Evolutionary conservation across 2,888 invertebrate species (phyloP).

Genomic region (Abrostola triplasia): DNA sequence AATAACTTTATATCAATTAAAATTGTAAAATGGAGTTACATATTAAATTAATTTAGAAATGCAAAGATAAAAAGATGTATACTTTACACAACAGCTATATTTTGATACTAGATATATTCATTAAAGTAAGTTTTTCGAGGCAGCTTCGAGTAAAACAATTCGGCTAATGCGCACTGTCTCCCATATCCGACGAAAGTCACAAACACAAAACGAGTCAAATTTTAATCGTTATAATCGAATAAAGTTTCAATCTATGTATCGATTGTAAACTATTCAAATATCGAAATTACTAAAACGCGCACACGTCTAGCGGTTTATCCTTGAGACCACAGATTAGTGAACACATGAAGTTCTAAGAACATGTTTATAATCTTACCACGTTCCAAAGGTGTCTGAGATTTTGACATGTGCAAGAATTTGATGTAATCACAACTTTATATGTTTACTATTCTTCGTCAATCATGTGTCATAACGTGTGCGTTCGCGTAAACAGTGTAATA

Average conservation of each 20-base stretch:
- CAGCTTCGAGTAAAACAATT: slow-evolving; percentile 11
- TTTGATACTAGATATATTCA: neutral
- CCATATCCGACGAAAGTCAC: slow-evolving; percentile 5
- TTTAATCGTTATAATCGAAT: slow-evolving; percentile 9
- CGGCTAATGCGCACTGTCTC: slow-evolving; percentile 33
- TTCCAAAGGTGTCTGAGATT: too few species aligned
- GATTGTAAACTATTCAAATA: neutral
- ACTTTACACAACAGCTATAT: neutral
- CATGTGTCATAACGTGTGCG: slow-evolving; percentile 3
- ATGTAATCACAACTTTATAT: neutral
- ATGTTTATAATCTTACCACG: neutral
- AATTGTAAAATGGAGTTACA: neutral
- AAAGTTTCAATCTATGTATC: neutral
- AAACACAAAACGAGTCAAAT: slow-evolving; percentile 8
- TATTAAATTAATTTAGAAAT: neutral
- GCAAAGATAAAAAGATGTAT: neutral
- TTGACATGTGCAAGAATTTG: neutral
- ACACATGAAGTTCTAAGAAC: neutral
- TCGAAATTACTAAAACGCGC: slow-evolving; percentile 1
- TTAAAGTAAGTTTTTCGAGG: neutral
- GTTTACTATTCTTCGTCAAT: neutral
- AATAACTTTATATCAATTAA: neutral
- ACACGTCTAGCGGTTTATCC: neutral
- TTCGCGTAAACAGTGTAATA: neutral
- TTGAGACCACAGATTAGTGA: neutral